Base-by-base conservation (phyloP, 2,797 vertebrate species). In the Borostomias antarcticus region DNA sequence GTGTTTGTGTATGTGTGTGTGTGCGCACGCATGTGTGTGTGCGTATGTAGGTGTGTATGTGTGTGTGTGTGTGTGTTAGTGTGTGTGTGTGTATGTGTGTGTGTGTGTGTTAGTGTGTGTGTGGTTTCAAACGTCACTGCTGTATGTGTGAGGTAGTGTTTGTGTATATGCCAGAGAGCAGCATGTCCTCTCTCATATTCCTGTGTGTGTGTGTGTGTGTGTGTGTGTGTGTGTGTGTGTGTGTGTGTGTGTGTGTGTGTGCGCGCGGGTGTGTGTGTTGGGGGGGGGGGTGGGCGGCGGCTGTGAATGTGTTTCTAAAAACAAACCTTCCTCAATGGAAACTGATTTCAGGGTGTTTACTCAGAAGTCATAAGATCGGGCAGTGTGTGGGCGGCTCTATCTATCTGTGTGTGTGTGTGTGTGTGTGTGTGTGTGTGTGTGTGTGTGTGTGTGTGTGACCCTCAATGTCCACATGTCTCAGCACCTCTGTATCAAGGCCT, bases 381-480 rank as follows among this genome's bases (percentile, higher is more conserved):
- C 29, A 63, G 53, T 70, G 81, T 75, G 85, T 88, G 81, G 85
- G 84, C 82, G 66, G 84, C 63, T 65, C 23, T 53, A 40, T 3
- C 37, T 8, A 19, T 19, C n/a, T 51, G 15, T 8, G 32, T 47
- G 9, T 9, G 33, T 50, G 29, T 30, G 62, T 63, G 72, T 76
- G 37, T 40, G 37, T 40, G 35, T 37, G 35, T 37, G 35, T 37
- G 9, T 37, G 9, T 37, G 19, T 19, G 48, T 51, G 48, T 51
- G 48, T 51, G 48, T 19, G 48, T 51, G 15, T n/a, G 35, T 51
- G 30, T 32, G 63, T 62, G 72, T 75, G 70, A 80, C 63, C 70
- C 66, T 9, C 28, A 15, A 10, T 47, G 63, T 77, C 72, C 59
- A 79, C 62, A 68, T 64, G 71, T 79, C 57, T 62, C 40, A 3